A percentile compares a stretch with the other conserved stretches of the same genome.
Conservation (phyloP, 2,888 invertebrate genomes). For the Sesia bembeciformis region DNA sequence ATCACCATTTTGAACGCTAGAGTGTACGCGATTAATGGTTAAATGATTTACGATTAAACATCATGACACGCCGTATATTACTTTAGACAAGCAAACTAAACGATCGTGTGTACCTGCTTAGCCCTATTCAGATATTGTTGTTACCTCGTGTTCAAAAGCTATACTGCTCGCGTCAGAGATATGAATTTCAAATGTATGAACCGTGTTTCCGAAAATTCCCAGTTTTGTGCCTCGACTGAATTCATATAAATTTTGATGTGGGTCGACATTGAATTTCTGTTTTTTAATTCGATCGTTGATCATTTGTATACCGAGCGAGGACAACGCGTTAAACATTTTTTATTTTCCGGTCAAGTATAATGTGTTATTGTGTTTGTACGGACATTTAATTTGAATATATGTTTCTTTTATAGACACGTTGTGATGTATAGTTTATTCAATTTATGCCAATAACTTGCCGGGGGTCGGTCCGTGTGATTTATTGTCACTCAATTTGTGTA, state of each 20-base stretch:
- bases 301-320: conserved; percentile 36
- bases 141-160: no score
- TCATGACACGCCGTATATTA: no score
- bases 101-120: no score
- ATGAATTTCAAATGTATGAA: no score
- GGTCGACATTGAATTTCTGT: conserved; percentile 41
- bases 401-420: conserved; percentile 19
- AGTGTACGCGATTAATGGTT: no score
- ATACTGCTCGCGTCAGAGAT: no score
- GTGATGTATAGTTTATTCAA: conserved; percentile 39
- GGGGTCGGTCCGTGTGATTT: conserved; percentile 34
- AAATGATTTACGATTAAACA: no score
- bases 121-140: no score
- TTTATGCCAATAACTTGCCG: conserved; percentile 37
- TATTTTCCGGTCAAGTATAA: conserved; percentile 25
- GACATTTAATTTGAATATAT: conserved; percentile 30
- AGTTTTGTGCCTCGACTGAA: conserved; percentile 23
- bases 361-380: conserved; percentile 16
- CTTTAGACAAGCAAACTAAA: no score
- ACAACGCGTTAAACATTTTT: conserved; percentile 25
- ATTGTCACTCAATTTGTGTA: conserved; percentile 37
- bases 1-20: no score
- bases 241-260: conserved; percentile 42
- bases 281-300: conserved; percentile 17
- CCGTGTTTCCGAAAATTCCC: no score